Evolutionary conservation across 2,113 vertebrate species (phyloP), one percentile per base, ranked within the genome.

Genomic region (Cricetomys ansorgei): DNA sequence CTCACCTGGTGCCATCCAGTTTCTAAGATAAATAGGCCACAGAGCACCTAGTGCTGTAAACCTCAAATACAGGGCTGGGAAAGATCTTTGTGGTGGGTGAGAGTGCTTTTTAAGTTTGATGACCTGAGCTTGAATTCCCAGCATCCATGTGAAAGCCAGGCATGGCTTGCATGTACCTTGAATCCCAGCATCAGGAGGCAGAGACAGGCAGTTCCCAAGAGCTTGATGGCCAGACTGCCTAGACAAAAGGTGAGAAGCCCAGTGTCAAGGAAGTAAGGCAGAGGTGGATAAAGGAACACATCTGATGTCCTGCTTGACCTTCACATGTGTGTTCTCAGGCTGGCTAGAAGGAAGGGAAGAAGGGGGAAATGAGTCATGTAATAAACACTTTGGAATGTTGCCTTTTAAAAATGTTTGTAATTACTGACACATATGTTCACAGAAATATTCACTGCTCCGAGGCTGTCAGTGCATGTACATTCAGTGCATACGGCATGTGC

Each of bases 21-120:
- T 92, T 87, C 84, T 89, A 45, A 96, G 87, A 40, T 43, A 83
- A 89, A 57, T 67, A 84, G 80, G 25, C 11, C 70, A 72, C 57
- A 50, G n/a, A 92, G 23, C 43, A 94, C 21, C 76, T 65, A 81
- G 31, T 76, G 6, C 70, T 62, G 17, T 87, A 84, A 92, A 91
- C 76, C 45, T 92, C 9, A 95, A 55, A 53, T 45, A 50, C 25
- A 15, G 43, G 43, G 73, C 11, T 75, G 12, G 73, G 73, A 7
- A 7, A 75, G 73, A 75, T 29, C 23, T 6, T 29, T 0, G 0
- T 0, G 0, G 25, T 29, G 11, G 45, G 12, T 75, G 29, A 48
- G 11, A 48, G 40, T 75, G n/a, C n/a, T 73, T n/a, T 73, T n/a
- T 73, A 43, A 73, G 70, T 21, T 23, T 25, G 73, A 48, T 11